Base-by-base conservation (phyloP, 2,888 invertebrate genomes). In the Melanargia galathea region DNA sequence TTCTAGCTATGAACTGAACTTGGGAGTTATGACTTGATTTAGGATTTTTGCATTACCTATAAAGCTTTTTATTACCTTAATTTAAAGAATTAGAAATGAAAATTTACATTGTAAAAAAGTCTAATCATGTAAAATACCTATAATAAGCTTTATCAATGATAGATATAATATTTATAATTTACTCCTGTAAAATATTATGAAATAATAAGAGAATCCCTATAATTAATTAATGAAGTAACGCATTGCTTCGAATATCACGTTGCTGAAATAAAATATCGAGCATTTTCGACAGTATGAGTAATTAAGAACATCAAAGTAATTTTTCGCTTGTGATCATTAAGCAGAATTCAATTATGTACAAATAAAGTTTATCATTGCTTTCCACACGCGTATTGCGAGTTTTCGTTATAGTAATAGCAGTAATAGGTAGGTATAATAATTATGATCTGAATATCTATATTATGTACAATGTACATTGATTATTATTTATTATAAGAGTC, bases 1-100 rank as follows among this genome's bases (percentile, higher is more conserved):
- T 55, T 40, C 55, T 55, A 55, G 24, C 35, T 35, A 5, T 11
- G 52, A 35, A 38, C 24, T 26, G 26, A 45, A 30, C n/a, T 56
- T 56, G 7, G 6, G 8, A 56, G 45, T 43, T 26, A 56, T 43
- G 40, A 43, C 26, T 43, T 26, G 8, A 26, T 43, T 56, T 16
- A 40, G 38, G n/a, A 24, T 55, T 40, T 24, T 18, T 60, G 8
- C 22, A 22, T 43, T 26, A n/a, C n/a, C n/a, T n/a, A 51, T 18
- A 46, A 26, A n/a, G 54, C 16, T 30, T 16, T 58, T 35, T 62
- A 43, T 49, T 49, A 33, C 16, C 13, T 22, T 11, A 22, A 10
- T 20, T 10, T 20, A 45, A 45, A 45, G 18, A 10, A 45, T 18
- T 6, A 40, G n/a, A 40, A 4, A n/a, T 30, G 8, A n/a, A n/a